These are phyloP conservation scores for Danio rerio DNA, from an alignment of 2,113 vertebrate species.

Conservation along the genomic window DNA sequence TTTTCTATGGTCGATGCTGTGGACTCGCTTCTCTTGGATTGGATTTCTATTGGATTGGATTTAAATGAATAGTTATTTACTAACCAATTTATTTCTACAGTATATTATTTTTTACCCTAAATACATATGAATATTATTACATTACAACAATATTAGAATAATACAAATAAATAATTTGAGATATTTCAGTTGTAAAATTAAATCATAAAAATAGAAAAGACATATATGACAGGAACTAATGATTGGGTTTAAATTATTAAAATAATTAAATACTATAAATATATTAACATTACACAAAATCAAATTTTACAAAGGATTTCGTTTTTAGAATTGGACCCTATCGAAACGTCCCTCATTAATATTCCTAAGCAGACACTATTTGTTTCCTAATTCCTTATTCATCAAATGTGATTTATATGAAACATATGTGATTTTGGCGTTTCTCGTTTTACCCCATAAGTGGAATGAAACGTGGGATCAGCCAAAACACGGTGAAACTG, in stretches of 20 bases:
- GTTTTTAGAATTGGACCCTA: neutral
- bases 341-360: conserved; percentile 7
- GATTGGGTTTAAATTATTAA: neutral
- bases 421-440: conserved; percentile 46
- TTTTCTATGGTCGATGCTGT: no score
- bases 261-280: neutral
- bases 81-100: no score
- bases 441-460: conserved; percentile 48
- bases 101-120: no score
- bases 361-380: conserved; percentile 12
- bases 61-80: no score
- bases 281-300: neutral
- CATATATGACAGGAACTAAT: neutral
- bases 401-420: conserved; percentile 43
- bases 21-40: no score
- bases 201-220: no score
- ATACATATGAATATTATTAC: no score
- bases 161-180: no score
- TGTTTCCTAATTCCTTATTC: conserved; percentile 36
- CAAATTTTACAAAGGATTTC: neutral
- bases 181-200: no score
- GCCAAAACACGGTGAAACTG: conserved; percentile 55
- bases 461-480: conserved; percentile 47
- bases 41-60: no score
- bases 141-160: no score